Conservation (phyloP, 2,113 vertebrate species). For the Poicephalus meyeri region DNA sequence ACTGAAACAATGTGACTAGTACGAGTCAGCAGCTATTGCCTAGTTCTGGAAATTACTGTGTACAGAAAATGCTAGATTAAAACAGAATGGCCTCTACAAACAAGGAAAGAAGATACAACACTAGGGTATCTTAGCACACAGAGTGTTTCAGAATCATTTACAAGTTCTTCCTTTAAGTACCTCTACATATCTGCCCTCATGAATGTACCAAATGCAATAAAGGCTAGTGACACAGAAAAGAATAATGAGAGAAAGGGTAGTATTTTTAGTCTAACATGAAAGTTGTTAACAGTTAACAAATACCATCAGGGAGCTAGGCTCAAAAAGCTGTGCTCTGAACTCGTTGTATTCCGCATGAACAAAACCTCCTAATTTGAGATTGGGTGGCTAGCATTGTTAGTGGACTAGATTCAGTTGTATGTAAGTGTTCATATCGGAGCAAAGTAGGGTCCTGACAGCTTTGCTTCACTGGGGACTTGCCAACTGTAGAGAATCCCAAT, state of each 20-base stretch:
- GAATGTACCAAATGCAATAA: not conserved
- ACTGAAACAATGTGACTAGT: not conserved
- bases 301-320: not conserved
- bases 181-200: not conserved
- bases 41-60: not conserved
- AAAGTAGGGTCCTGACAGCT: not conserved
- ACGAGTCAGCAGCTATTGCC: not conserved
- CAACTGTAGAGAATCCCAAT: not conserved
- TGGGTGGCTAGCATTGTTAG: not conserved
- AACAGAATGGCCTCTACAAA: not conserved
- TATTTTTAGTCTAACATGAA: not conserved
- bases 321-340: not conserved
- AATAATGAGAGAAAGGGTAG: not conserved
- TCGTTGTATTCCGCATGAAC: not conserved
- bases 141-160: not conserved
- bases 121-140: not conserved
- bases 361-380: not conserved
- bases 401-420: not conserved
- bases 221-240: not conserved
- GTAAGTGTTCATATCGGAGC: not conserved
- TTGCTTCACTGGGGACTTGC: not conserved
- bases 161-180: fast-evolving
- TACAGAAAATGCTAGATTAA: not conserved
- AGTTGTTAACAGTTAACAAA: not conserved
- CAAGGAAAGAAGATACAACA: not conserved